Percentiles rank a stretch among this genome's conserved stretches.
phyloP scores from a whole-genome alignment of 2,888 invertebrate species.

The Eristalis intricaria region DNA sequence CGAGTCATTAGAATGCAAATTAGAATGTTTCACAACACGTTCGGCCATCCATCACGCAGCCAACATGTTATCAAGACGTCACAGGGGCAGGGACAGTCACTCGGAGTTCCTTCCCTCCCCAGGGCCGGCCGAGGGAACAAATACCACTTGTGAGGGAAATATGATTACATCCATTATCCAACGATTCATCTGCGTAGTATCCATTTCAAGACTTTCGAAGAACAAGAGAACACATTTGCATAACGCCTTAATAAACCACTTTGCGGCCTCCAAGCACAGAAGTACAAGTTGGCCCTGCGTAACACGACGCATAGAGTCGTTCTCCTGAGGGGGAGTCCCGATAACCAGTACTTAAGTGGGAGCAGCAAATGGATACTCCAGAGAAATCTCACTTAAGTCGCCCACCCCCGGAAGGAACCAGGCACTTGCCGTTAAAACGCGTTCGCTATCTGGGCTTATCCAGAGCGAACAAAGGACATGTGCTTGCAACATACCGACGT shows the following conservation, averaged over 20 bases:
- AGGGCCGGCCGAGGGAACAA: not conserved
- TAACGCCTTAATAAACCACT: slow-evolving; percentile 35
- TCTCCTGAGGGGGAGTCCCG: not conserved
- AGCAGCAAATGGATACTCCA: not conserved
- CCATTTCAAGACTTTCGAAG: slow-evolving; percentile 40
- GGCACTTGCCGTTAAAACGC: slow-evolving; percentile 5
- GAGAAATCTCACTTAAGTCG: not conserved
- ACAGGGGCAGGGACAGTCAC: not conserved
- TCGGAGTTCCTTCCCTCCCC: not conserved
- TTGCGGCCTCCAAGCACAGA: slow-evolving; percentile 7
- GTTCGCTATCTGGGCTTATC: not conserved
- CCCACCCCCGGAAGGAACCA: not conserved
- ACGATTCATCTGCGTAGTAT: slow-evolving; percentile 34
- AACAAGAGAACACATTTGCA: slow-evolving; percentile 49
- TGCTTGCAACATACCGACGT: not conserved
- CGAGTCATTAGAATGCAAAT: slow-evolving; percentile 33
- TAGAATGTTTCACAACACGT: slow-evolving; percentile 19
- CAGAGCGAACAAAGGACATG: not conserved
- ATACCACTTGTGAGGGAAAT: slow-evolving; percentile 13
- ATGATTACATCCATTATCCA: slow-evolving; percentile 42
- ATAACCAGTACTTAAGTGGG: not conserved
- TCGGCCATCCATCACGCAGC: slow-evolving; percentile 31
- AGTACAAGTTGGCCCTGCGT: not conserved
- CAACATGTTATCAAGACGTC: not conserved
- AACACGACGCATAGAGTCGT: not conserved